phyloP scores from a whole-genome alignment of 2,797 vertebrate species.

The Pipistrellus pipistrellus region DNA sequence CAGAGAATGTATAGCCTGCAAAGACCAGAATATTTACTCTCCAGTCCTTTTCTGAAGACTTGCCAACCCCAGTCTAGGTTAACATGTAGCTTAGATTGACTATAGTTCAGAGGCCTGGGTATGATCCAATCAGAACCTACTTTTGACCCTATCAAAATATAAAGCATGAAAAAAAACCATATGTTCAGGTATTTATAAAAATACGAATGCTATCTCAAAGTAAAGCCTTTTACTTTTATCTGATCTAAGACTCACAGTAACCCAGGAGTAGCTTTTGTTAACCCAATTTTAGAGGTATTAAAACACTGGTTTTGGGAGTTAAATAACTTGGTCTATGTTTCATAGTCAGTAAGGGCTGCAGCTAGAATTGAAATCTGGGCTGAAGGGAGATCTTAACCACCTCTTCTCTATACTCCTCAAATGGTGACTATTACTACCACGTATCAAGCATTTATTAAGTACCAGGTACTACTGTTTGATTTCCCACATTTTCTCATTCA shows the following conservation, averaged over 20 bases:
- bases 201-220: not conserved
- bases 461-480: no score
- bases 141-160: not conserved
- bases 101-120: not conserved
- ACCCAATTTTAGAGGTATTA: not conserved
- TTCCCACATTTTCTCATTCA: not conserved
- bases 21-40: not conserved
- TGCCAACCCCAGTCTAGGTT: not conserved
- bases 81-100: not conserved
- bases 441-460: not conserved
- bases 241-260: constrained; percentile 9
- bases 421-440: not conserved
- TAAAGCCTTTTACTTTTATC: constrained; percentile 27
- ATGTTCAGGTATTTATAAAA: not conserved
- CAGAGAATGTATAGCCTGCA: not conserved
- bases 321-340: not conserved
- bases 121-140: not conserved
- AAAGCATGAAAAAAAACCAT: not conserved
- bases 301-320: not conserved
- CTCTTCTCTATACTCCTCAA: not conserved
- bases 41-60: not conserved
- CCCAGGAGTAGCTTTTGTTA: not conserved
- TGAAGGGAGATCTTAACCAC: not conserved
- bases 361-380: not conserved
- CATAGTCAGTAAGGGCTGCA: not conserved